Conservation (phyloP, 2,113 vertebrate genomes). For the Phyllopteryx taeniolatus region DNA sequence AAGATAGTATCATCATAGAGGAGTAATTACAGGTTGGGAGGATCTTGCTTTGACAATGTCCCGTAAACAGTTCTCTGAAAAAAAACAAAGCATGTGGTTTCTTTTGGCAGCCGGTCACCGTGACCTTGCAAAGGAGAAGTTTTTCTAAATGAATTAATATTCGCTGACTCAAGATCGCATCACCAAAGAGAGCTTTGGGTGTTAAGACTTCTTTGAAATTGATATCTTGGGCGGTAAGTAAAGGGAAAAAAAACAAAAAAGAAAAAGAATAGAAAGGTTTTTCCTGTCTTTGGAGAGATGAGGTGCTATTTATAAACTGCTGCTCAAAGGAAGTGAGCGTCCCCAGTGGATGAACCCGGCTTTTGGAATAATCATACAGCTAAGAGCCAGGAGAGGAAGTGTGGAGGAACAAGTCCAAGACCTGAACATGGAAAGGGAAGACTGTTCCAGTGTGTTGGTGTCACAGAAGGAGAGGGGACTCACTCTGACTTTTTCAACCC, state of each 20-base stretch:
- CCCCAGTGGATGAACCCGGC: slow-evolving; percentile 72
- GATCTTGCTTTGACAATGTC: slow-evolving; percentile 28
- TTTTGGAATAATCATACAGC: slow-evolving; percentile 76
- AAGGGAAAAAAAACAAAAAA: slow-evolving; percentile 42
- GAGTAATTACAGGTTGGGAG: slow-evolving; percentile 41
- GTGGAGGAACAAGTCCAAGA: slow-evolving; percentile 56
- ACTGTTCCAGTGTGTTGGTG: slow-evolving; percentile 41
- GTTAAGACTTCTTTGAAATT: slow-evolving; percentile 57
- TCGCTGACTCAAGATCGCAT: slow-evolving; percentile 37
- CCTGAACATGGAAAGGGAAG: slow-evolving; percentile 67
- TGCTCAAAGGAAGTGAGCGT: slow-evolving; percentile 74
- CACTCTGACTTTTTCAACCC: slow-evolving; percentile 3
- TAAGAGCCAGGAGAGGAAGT: slow-evolving; percentile 72
- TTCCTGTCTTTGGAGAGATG: slow-evolving; percentile 49
- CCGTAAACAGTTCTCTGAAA: slow-evolving; percentile 40
- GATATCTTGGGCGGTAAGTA: slow-evolving; percentile 48
- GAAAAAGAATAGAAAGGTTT: slow-evolving; percentile 60
- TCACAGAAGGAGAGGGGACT: slow-evolving; percentile 21
- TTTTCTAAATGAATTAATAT: slow-evolving; percentile 43
- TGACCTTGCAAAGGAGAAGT: slow-evolving; percentile 23
- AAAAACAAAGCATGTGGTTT: slow-evolving; percentile 16
- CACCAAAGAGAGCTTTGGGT: slow-evolving; percentile 44
- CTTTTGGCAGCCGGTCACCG: slow-evolving; percentile 29
- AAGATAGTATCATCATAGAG: slow-evolving; percentile 8
- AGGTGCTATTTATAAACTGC: slow-evolving; percentile 75